Base-by-base conservation (phyloP, 2,797 vertebrate species). In the Micropoecilia bifurca region DNA sequence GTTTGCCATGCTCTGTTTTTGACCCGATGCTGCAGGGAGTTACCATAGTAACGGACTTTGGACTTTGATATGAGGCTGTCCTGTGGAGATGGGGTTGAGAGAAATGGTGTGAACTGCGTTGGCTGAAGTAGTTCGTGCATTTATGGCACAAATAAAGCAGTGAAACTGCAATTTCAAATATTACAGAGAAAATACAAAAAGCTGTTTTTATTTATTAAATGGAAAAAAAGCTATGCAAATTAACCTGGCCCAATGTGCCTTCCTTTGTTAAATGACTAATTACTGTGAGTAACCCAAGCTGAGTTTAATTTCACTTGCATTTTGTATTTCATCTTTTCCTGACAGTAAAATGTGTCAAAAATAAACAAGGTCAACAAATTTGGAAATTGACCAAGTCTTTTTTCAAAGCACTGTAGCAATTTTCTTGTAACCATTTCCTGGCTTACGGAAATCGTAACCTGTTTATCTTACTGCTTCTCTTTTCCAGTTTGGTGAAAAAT, bases 1-100 rank as follows among this genome's bases (percentile, higher is more conserved):
- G 96, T 96, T 94, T 99, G 98, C 98, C 98, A 99, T 0, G 96
- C 80, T 10, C 98, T 88, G 92, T 97, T 99, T 95, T 98, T 98
- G 82, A 97, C 90, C 77, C 98, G 95, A 75, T 99, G 98, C 45
- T 98, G 97, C 50, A 98, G 93, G 66, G 98, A 99, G 93, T 99
- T 99, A 80, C 94, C 95, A 30, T 97, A 97, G 93, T 97, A 97
- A 75, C 97, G 96, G 0, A 94, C 94, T 94, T 96, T 98, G 63
- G 96, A 96, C 88, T 93, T 97, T 57, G 97, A 96, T 79, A 97
- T 95, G 41, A 93, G 77, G 2, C 95, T 96, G 91, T 98, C 98
- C 98, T 99, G 73, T 41, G 20, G 89, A 84, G 83, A 86, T 3
- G 20, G 25, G 71, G 3, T 25, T 14, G 39, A 36, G 16, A 55